Percentiles rank a stretch among this genome's conserved stretches.
Conservation (phyloP, 2,797 vertebrate species). For the Gallirallus australis region DNA sequence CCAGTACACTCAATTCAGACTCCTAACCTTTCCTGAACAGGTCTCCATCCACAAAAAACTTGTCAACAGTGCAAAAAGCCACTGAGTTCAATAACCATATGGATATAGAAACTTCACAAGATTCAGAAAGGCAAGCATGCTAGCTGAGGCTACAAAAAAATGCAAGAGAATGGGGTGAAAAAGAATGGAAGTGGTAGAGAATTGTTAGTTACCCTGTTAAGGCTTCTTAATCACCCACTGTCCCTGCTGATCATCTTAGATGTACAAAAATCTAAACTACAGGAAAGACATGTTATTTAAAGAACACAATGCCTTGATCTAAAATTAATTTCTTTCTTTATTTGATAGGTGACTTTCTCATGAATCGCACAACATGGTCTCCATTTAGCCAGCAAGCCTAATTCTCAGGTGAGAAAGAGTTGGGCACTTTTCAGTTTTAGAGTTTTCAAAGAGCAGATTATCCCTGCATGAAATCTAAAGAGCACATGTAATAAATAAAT, state of each 20-base stretch:
- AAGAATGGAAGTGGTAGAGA: not conserved
- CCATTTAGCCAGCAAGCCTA: not conserved
- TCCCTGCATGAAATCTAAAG: not conserved
- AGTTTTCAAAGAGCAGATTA: not conserved
- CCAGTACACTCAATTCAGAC: not conserved
- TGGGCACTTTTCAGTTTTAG: not conserved
- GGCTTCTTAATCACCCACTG: not conserved
- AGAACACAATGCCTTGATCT: not conserved
- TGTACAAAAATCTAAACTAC: not conserved
- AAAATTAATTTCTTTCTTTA: not conserved
- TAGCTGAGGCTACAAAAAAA: not conserved
- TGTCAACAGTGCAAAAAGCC: not conserved
- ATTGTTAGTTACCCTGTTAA: not conserved
- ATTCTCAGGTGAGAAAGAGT: not conserved
- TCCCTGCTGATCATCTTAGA: not conserved
- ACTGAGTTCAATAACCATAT: not conserved
- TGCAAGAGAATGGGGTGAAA: fast-evolving
- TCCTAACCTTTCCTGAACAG: not conserved
- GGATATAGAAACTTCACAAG: not conserved
- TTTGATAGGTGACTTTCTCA: not conserved
- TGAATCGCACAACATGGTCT: not conserved
- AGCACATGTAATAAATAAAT: not conserved
- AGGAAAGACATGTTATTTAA: not conserved
- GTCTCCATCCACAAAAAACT: not conserved
- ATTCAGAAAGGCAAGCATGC: not conserved